Evolutionary conservation across 2,113 vertebrate species (phyloP), one percentile per base, ranked within the genome.

Genomic region (Tyto alba): DNA sequence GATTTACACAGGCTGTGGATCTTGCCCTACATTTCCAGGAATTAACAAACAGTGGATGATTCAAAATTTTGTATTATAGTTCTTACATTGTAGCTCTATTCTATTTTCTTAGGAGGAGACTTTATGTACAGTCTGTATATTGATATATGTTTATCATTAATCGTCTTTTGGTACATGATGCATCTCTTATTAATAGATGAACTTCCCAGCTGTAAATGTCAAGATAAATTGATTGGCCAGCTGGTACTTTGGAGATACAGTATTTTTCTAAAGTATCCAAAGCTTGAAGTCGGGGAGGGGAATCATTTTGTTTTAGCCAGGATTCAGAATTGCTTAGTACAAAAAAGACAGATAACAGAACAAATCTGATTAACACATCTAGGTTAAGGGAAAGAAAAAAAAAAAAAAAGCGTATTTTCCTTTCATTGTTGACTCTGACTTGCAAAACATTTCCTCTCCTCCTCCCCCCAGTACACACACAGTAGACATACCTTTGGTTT

Each of bases 191-290:
- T 95, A 97, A 96, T 91, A 96, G 93, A 95, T 92, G 67, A 96
- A 94, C 81, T 96, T 95, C 80, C 92, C 91, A 95, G 95, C 85
- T 94, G 86, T 94, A 97, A 96, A 93, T 94, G 93, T 94, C 96
- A 94, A 94, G 88, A 92, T 88, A 95, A 97, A 97, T 97, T 93
- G 94, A 95, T 95, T 94, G 93, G 80, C 95, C 96, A 97, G 89
- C 92, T 97, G 97, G 89, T 90, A 91, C 50, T 89, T 89, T 79
- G 60, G 72, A 92, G 85, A 94, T 75, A 71, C 50, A 76, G 48
- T 78, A 91, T 97, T 95, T 89, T 72, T 93, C 63, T 74, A 77
- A 97, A 97, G 32, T 77, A 75, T n/a, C 43, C 77, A 85, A 94
- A 94, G 59, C 78, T 75, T 81, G 73, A 83, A 79, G 74, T 56